Evolutionary conservation across 2,888 invertebrate genomes (phyloP).

Genomic region (Diaprepes abbreviatus): DNA sequence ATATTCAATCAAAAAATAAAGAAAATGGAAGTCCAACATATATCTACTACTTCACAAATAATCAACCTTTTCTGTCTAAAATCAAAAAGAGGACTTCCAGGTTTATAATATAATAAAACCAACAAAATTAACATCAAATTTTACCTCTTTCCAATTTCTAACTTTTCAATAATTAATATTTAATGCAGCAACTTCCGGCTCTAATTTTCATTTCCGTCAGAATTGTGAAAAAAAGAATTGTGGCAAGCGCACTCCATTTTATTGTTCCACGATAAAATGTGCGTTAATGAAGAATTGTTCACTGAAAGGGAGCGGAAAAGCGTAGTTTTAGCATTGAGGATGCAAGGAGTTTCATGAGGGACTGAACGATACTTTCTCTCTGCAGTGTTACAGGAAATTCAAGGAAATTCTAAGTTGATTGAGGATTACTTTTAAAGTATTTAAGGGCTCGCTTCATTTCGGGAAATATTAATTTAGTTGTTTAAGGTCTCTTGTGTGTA

Average conservation of each 20-base stretch:
- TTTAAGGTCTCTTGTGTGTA: too few relatives aligned
- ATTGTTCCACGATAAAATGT: slow-evolving; percentile 79
- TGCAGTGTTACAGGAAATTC: slow-evolving; percentile 83
- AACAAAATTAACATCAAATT: too few relatives aligned
- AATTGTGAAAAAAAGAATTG: slow-evolving; percentile 80
- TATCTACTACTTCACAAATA: too few relatives aligned
- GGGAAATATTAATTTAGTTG: too few relatives aligned
- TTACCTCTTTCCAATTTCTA: too few relatives aligned
- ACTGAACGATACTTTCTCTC: slow-evolving; percentile 77
- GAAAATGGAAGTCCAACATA: too few relatives aligned
- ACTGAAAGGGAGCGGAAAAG: slow-evolving; percentile 81
- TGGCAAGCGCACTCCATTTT: slow-evolving; percentile 73
- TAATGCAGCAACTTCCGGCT: slow-evolving; percentile 31
- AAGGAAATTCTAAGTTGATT: slow-evolving; percentile 84
- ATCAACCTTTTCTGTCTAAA: too few relatives aligned
- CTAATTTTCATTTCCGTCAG: slow-evolving; percentile 58
- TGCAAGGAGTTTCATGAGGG: slow-evolving; percentile 70
- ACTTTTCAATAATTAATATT: too few relatives aligned
- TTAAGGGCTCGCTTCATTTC: too few relatives aligned
- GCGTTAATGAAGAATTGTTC: slow-evolving; percentile 77
- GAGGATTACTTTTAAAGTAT: slow-evolving; percentile 52
- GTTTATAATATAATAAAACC: too few relatives aligned
- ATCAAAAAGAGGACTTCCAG: too few relatives aligned
- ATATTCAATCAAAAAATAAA: too few relatives aligned
- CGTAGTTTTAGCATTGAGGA: slow-evolving; percentile 79